A percentile compares a stretch with the other conserved stretches of the same genome.
These are phyloP conservation scores for Cyclargus thomasi DNA, from an alignment of 1,140 invertebrate genomes.

Conservation along the genomic window DNA sequence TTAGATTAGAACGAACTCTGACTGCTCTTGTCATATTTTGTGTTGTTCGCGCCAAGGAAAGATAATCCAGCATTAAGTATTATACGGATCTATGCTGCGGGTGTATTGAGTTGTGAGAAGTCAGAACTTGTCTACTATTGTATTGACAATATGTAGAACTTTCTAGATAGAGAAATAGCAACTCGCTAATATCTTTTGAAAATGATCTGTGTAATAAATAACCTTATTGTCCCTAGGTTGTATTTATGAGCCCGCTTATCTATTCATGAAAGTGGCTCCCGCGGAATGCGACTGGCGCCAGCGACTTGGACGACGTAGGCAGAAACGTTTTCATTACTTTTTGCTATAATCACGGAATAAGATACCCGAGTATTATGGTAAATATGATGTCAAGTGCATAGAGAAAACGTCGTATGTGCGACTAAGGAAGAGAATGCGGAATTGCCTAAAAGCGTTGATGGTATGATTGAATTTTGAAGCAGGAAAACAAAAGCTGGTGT, in stretches of 20 bases:
- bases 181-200: neutral
- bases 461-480: too few relatives aligned
- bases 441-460: too few relatives aligned
- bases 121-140: neutral
- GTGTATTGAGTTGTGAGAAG: too few relatives aligned
- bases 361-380: neutral
- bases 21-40: neutral
- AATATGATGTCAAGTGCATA: too few relatives aligned
- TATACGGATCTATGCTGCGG: too few relatives aligned
- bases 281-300: conserved; percentile 61
- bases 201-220: conserved; percentile 24
- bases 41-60: too few relatives aligned
- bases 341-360: neutral
- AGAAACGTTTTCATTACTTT: conserved; percentile 16
- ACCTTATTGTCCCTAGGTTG: conserved; percentile 27
- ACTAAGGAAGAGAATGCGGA: too few relatives aligned
- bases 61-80: too few relatives aligned
- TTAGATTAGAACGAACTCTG: neutral
- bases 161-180: neutral
- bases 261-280: conserved; percentile 68
- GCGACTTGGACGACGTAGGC: conserved; percentile 18
- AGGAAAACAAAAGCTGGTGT: too few relatives aligned
- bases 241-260: conserved; percentile 48
- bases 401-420: too few relatives aligned
- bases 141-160: neutral